Evolutionary conservation across 2,888 invertebrate genomes (phyloP), one percentile per base, ranked within the genome.

Genomic region (Cremastinae sp.): DNA sequence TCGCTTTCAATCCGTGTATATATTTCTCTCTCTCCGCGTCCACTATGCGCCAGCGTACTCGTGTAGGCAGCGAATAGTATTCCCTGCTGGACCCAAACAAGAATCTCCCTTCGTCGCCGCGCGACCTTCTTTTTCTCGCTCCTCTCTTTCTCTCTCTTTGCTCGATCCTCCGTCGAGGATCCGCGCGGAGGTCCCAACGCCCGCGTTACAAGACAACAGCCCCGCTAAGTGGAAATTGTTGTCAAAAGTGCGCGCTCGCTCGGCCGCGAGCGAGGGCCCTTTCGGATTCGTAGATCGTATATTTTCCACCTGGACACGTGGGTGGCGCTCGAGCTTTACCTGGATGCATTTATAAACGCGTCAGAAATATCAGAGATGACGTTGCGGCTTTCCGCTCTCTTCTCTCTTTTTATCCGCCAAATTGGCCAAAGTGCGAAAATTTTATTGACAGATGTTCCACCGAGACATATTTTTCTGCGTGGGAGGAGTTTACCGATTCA

Each of bases 191-290:
- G 76, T 69, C 69, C 73, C 75, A 72, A 78, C 82, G 83, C 82
- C 82, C 70, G 80, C 83, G 84, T 85, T 86, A 83, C 85, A 84
- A 83, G 79, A 82, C 84, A 84, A 83, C 87, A 86, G 73, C 73
- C 76, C 59, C 76, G 76, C 87, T 89, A 89, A 89, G 88, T 89
- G 88, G 88, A 88, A 89, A 89, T 88, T 88, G 88, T 87, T 89
- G 88, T 89, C 88, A 87, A 89, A 88, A 88, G 84, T 84, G 84
- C 34, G 53, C 51, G 61, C 43, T 83, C 80, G 85, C 83, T 78
- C 81, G 82, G 81, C 80, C 76, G 49, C 14, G 49, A 49, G 49
- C 14, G 49, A 47, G 18, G 75, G 79, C 79, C 81, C 82, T 56
- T 69, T 79, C 74, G 78, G 83, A 72, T 81, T 83, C 82, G 78